Percentiles rank a stretch among this genome's conserved stretches.
phyloP scores from a whole-genome alignment of 2,888 invertebrate genomes.

The Nipponacmea schrenckii region DNA sequence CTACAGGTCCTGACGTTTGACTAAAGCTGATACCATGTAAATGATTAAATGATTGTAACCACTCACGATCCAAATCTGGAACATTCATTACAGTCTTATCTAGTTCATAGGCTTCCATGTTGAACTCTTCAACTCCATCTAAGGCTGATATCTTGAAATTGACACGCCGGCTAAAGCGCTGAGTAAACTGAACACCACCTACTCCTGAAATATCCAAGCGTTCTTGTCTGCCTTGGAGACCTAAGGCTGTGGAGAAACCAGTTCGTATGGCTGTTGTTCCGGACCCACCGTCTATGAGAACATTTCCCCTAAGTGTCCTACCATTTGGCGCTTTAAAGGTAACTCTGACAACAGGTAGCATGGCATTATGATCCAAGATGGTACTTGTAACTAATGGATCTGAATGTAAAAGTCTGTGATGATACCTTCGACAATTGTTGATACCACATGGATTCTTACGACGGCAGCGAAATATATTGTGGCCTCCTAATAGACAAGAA shows the following conservation, averaged over 20 bases:
- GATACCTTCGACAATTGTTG: not conserved
- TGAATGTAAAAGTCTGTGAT: not conserved
- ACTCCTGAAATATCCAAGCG: no score
- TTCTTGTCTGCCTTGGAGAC: no score
- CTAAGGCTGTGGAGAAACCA: no score
- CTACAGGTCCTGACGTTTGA: not conserved
- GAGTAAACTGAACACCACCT: no score
- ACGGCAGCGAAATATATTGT: constrained; percentile 4
- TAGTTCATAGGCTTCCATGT: no score
- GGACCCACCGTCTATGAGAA: not conserved
- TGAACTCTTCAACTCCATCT: no score
- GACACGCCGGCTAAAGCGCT: no score
- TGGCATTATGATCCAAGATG: not conserved
- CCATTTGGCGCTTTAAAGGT: not conserved
- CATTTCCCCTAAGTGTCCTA: not conserved
- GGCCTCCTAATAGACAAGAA: constrained; percentile 7
- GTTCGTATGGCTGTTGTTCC: not conserved
- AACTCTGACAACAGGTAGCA: not conserved
- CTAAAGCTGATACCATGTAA: not conserved
- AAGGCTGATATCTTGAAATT: no score
- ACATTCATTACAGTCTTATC: not conserved
- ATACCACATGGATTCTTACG: not conserved
- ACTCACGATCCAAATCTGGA: no score
- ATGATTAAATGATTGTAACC: no score
- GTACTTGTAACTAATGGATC: not conserved